A percentile compares a stretch with the other conserved stretches of the same genome.
Evolutionary conservation across 1,140 invertebrate genomes (phyloP).

Genomic region (Anastatus disparis): DNA sequence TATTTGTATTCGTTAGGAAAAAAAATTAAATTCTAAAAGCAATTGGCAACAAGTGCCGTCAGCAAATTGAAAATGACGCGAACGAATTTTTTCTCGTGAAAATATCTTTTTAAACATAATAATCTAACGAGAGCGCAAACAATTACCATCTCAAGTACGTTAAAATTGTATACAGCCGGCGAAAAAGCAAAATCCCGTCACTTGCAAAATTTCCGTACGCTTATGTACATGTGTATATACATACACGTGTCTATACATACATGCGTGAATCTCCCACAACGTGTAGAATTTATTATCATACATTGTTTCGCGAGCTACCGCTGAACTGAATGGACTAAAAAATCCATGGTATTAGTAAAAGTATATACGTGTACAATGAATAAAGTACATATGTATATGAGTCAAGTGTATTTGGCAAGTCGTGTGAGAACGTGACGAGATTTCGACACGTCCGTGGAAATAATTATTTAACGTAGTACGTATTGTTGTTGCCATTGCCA

Average conservation of each 20-base stretch:
- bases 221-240: neutral
- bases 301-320: no score
- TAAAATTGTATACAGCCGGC: neutral
- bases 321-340: no score
- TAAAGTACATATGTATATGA: neutral
- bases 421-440: slow-evolving; percentile 7
- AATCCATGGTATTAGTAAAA: no score
- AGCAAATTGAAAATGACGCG: neutral
- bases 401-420: neutral
- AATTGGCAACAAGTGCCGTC: neutral
- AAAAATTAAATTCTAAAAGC: neutral
- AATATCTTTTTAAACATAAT: neutral
- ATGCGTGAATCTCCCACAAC: neutral
- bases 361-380: neutral
- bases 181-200: neutral
- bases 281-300: slow-evolving; percentile 1
- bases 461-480: neutral
- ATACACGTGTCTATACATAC: neutral
- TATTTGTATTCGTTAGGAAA: neutral
- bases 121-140: neutral
- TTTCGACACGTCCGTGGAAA: slow-evolving; percentile 21
- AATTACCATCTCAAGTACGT: neutral
- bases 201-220: neutral
- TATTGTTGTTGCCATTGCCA: neutral
- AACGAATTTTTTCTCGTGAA: no score